Evolutionary conservation across 1,140 invertebrate species (phyloP).

Genomic region (Probaryconus sp.): DNA sequence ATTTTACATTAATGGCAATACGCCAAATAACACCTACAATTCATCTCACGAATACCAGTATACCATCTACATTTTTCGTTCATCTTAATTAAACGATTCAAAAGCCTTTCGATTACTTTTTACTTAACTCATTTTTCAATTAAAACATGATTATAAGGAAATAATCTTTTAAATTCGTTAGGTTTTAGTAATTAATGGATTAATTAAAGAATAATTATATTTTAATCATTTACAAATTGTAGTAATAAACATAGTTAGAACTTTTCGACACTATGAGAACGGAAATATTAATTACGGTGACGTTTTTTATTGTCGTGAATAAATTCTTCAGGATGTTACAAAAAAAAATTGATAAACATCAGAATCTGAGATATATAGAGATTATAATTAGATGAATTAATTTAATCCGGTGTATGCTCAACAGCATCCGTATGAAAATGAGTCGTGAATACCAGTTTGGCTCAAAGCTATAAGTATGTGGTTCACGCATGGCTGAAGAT

Average conservation of each 20-base stretch:
- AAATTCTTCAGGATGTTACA: not conserved
- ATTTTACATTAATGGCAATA: conserved; percentile 1
- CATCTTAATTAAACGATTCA: no score
- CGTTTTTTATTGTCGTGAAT: conserved; percentile 3
- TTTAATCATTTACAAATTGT: no score
- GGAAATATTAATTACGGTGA: not conserved
- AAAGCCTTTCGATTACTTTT: no score
- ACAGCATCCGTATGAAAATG: conserved; percentile 46
- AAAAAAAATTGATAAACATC: conserved; percentile 37
- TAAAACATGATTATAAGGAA: no score
- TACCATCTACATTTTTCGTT: no score
- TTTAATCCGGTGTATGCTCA: conserved; percentile 28
- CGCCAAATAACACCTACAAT: not conserved
- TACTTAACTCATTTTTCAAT: no score
- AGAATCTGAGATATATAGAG: conserved; percentile 12
- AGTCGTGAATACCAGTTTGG: conserved; percentile 55
- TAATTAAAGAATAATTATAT: no score
- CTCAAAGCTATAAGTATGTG: conserved; percentile 31
- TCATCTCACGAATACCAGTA: not conserved
- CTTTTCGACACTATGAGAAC: not conserved
- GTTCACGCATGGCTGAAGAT: conserved; percentile 54
- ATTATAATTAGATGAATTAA: conserved; percentile 56
- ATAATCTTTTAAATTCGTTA: no score
- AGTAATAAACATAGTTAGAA: no score
- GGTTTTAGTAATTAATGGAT: no score